Evolutionary conservation across 1,140 invertebrate genomes (phyloP).

Genomic region (Rhyacophila brunnea): DNA sequence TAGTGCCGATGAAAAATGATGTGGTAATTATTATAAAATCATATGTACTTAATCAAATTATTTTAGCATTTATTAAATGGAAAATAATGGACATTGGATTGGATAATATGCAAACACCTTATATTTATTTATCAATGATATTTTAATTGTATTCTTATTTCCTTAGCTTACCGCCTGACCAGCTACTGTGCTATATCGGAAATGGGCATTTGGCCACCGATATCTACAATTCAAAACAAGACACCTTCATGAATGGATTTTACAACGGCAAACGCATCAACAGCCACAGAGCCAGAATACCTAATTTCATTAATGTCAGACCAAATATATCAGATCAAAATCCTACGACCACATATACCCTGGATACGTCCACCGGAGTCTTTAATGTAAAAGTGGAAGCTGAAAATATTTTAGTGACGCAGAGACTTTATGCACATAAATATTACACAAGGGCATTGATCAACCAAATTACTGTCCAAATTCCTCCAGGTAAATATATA

Average conservation of each 20-base stretch:
- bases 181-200: constrained; percentile 55
- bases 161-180: constrained; percentile 50
- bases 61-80: no score
- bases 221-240: constrained; percentile 56
- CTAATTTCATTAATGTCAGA: constrained; percentile 53
- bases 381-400: constrained; percentile 47
- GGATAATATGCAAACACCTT: no score
- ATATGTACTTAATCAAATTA: no score
- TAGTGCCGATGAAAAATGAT: no score
- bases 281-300: constrained; percentile 56
- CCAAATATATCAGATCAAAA: constrained; percentile 42
- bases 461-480: constrained; percentile 51
- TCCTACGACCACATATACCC: constrained; percentile 38
- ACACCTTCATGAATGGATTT: constrained; percentile 57
- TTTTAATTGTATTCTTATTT: no score
- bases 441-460: constrained; percentile 57
- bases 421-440: constrained; percentile 56
- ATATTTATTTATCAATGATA: no score
- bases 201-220: constrained; percentile 59
- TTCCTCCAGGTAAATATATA: no score
- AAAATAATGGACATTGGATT: no score
- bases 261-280: constrained; percentile 55
- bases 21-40: no score
- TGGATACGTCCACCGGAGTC: constrained; percentile 46
- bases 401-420: constrained; percentile 47